Evolutionary conservation across 2,797 vertebrate species (phyloP), one percentile per base, ranked within the genome.

Genomic region (Moxostoma hubbsi): DNA sequence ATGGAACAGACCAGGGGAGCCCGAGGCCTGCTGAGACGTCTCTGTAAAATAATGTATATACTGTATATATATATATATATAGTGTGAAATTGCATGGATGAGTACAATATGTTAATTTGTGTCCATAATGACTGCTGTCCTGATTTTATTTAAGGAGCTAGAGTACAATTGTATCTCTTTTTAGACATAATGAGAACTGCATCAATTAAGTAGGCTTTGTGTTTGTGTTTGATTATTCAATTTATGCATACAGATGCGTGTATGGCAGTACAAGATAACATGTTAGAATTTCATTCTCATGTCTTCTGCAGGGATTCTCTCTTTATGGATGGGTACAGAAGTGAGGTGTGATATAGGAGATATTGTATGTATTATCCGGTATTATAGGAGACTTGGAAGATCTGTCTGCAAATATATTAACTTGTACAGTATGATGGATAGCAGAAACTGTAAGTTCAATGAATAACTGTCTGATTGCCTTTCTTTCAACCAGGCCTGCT

Each of bases 41-140:
- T 81, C 67, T 59, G 53, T 61, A 2, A 1, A 18, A 46, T 24
- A 24, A 24, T 24, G 2, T 24, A 24, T 24, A 24, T 24, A 24
- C 18, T 18, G 18, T 24, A 24, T 24, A 24, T 24, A 1, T 24
- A 24, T 24, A 2, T 1, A 24, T 24, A 24, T 24, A 24, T 24
- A 24, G 24, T 64, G 7, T 64, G 49, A 74, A 66, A 65, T 13
- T 49, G 53, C 62, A 75, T 47, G 73, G 7, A 24, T 47, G 47
- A 75, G 24, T 24, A 24, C 24, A 24, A 15, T 45, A 55, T 15
- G 9, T 70, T 70, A 36, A 15, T 70, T 36, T 57, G 43, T 11
- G 62, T 55, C 43, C 16, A 57, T 75, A 75, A 75, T 66, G n/a
- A 66, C 53, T 45, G 13, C 53, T 43, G 16, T 45, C 66, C 64